Conservation (phyloP, 2,888 invertebrate species). For the Idaea aversata region DNA sequence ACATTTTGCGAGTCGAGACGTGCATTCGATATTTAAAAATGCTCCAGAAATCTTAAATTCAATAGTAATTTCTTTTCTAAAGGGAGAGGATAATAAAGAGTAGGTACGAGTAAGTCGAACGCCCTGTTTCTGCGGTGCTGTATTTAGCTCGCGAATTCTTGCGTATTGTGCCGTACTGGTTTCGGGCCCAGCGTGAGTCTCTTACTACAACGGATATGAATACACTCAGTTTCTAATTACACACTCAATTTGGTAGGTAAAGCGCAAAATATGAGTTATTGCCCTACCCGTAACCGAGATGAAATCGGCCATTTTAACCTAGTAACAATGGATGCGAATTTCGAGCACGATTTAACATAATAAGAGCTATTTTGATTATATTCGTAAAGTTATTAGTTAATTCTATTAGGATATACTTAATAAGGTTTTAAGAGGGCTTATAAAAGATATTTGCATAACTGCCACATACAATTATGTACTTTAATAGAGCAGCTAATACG, state of each 20-base stretch:
- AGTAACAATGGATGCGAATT: slow-evolving; percentile 54
- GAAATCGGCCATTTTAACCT: slow-evolving; percentile 66
- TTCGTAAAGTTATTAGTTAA: slow-evolving; percentile 54
- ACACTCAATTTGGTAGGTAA: slow-evolving; percentile 75
- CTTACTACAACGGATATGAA: slow-evolving; percentile 52
- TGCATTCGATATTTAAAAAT: slow-evolving; percentile 68
- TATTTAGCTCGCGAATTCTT: slow-evolving; percentile 74
- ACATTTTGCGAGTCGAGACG: slow-evolving; percentile 55
- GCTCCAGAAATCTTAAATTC: slow-evolving; percentile 75
- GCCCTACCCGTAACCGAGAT: slow-evolving; percentile 64
- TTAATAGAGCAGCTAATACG: neutral
- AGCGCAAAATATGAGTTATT: slow-evolving; percentile 73
- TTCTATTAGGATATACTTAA: slow-evolving; percentile 49
- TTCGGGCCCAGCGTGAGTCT: slow-evolving; percentile 71
- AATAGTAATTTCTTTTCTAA: slow-evolving; percentile 73
- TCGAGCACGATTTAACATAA: slow-evolving; percentile 54
- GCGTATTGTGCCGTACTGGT: slow-evolving; percentile 72
- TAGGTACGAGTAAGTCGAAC: slow-evolving; percentile 41
- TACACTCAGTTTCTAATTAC: slow-evolving; percentile 71
- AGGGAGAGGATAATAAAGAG: slow-evolving; percentile 61
- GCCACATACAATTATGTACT: neutral
- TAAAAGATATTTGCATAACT: neutral
- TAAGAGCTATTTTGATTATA: slow-evolving; percentile 51
- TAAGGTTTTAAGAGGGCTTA: slow-evolving; percentile 16
- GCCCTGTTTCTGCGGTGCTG: slow-evolving; percentile 77